phyloP scores from a whole-genome alignment of 2,113 vertebrate genomes.

The Tetrax tetrax region DNA sequence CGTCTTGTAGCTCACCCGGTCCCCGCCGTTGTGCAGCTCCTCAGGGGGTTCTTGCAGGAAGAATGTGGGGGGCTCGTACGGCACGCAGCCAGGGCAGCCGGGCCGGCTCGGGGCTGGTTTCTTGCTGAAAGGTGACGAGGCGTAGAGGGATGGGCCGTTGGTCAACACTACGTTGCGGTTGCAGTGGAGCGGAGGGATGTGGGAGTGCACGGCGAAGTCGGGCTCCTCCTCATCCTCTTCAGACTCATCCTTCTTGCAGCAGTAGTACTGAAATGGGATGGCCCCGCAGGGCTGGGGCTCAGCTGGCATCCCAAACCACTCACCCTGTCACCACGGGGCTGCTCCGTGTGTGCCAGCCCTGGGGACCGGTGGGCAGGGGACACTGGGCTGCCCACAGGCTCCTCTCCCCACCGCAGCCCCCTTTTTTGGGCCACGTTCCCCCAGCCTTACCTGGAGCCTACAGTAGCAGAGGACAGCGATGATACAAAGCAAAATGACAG shows the following conservation, averaged over 20 bases:
- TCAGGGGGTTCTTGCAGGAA: conserved; percentile 91
- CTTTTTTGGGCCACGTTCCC: too few species aligned
- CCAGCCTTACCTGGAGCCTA: conserved; percentile 88
- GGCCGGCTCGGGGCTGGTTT: conserved; percentile 81
- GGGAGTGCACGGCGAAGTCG: conserved; percentile 90
- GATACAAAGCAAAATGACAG: conserved; percentile 96
- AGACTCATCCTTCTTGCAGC: conserved; percentile 92
- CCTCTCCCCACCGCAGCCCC: fast-evolving
- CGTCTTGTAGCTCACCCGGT: conserved; percentile 84
- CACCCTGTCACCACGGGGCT: background rate
- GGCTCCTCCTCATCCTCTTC: conserved; percentile 98
- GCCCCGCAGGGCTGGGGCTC: background rate
- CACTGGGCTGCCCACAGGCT: fast-evolving
- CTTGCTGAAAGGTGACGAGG: conserved; percentile 82
- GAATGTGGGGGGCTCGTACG: conserved; percentile 84
- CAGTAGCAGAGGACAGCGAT: conserved; percentile 98
- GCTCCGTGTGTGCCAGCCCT: background rate
- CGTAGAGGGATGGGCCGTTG: conserved; percentile 88
- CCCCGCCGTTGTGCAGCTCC: conserved; percentile 85
- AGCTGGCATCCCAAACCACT: background rate
- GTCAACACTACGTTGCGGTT: conserved; percentile 89
- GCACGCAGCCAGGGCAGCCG: conserved; percentile 86
- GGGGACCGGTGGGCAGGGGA: background rate
- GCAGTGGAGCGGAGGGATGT: conserved; percentile 89
- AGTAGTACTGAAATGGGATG: conserved; percentile 86